These are phyloP conservation scores for Tillus elongatus DNA, from an alignment of 2,888 invertebrate genomes.

Conservation along the genomic window DNA sequence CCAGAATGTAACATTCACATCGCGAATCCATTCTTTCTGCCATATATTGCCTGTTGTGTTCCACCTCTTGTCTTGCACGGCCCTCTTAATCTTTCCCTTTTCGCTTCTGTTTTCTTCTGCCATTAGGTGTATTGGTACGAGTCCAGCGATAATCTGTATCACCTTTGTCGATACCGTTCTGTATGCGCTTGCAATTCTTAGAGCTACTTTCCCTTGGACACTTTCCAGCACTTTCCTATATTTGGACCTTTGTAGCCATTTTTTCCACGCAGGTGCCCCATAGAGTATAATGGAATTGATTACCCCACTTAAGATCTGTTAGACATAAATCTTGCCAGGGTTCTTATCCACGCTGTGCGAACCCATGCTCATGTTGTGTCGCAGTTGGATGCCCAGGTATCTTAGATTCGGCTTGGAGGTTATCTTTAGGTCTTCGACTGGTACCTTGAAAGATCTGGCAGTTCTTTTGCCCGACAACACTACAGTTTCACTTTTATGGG, in stretches of 20 bases:
- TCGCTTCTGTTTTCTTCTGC: background rate
- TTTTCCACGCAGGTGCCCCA: background rate
- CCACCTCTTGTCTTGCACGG: background rate
- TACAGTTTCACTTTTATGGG: too few species aligned
- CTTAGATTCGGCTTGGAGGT: too few species aligned
- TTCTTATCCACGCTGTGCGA: conserved; percentile 2
- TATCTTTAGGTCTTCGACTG: too few species aligned
- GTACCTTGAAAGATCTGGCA: too few species aligned
- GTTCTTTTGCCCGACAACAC: too few species aligned
- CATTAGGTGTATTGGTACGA: background rate
- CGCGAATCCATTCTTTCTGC: background rate
- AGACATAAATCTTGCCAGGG: background rate
- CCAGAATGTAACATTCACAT: too few species aligned
- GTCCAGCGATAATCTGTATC: background rate
- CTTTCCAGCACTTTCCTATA: background rate
- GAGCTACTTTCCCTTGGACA: background rate
- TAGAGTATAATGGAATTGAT: background rate
- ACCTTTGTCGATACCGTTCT: conserved; percentile 6
- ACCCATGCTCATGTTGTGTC: background rate
- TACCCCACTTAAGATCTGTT: background rate
- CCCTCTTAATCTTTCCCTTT: background rate
- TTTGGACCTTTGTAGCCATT: background rate
- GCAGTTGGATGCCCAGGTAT: background rate
- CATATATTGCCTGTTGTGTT: background rate
- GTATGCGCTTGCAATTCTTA: background rate